phyloP scores from a whole-genome alignment of 1,140 invertebrate genomes.

The Hypothenemus hampei region DNA sequence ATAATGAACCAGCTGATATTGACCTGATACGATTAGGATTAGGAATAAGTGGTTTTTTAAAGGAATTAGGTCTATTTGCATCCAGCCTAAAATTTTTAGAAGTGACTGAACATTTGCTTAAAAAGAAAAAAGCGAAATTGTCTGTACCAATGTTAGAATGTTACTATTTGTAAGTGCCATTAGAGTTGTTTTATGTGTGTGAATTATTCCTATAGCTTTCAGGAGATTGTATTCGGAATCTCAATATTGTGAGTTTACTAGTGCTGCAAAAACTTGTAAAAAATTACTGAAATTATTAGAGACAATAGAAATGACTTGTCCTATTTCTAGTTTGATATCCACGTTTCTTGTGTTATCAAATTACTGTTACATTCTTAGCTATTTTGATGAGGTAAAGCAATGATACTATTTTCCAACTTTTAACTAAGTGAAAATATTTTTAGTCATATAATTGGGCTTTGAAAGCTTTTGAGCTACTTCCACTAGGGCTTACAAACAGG shows the following conservation, averaged over 20 bases:
- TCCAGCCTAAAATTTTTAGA: constrained; percentile 67
- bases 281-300: constrained; percentile 46
- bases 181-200: too few relatives aligned
- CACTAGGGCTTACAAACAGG: constrained; percentile 53
- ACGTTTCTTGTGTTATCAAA: constrained; percentile 73
- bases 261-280: constrained; percentile 61
- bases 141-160: background rate
- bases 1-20: constrained; percentile 7
- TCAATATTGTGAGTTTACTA: constrained; percentile 69
- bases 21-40: constrained; percentile 53
- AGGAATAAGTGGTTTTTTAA: constrained; percentile 69
- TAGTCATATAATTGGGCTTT: constrained; percentile 57
- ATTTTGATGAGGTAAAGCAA: constrained; percentile 66
- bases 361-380: constrained; percentile 73
- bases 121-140: constrained; percentile 41
- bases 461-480: constrained; percentile 63
- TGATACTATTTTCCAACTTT: background rate
- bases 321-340: constrained; percentile 60
- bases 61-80: constrained; percentile 78
- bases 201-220: too few relatives aligned
- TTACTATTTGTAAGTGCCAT: background rate
- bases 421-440: constrained; percentile 3
- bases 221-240: constrained; percentile 66
- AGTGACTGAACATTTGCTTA: constrained; percentile 48
- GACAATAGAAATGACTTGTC: constrained; percentile 38